Evolutionary conservation across 1,140 invertebrate species (phyloP).

Genomic region (Rhagoletis pomonella): DNA sequence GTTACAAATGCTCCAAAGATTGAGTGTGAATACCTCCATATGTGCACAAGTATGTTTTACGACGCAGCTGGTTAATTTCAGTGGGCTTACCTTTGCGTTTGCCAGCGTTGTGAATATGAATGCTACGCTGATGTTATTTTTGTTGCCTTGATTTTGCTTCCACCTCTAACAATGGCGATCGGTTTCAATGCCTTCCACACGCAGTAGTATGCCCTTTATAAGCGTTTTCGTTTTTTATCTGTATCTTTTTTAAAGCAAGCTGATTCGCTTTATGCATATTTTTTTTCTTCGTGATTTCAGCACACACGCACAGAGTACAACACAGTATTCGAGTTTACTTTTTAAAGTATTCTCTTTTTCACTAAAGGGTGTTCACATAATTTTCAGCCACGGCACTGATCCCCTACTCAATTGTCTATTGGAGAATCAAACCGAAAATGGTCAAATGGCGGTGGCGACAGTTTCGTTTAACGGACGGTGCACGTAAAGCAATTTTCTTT

Average conservation of each 20-base stretch:
- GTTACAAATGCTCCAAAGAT: neutral
- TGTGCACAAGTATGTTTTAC: neutral
- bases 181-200: slow-evolving; percentile 43
- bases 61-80: slow-evolving; percentile 28
- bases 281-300: neutral
- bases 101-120: slow-evolving; percentile 3
- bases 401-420: neutral
- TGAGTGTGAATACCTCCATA: neutral
- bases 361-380: slow-evolving; percentile 16
- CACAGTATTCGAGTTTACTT: neutral
- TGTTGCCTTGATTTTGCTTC: slow-evolving; percentile 38
- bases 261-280: neutral
- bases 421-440: neutral
- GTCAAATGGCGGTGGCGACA: slow-evolving; percentile 11
- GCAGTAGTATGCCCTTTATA: slow-evolving; percentile 27
- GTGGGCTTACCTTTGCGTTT: neutral
- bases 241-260: slow-evolving; percentile 18
- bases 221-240: neutral
- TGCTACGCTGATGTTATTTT: slow-evolving; percentile 48
- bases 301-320: slow-evolving; percentile 54
- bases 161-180: slow-evolving; percentile 17
- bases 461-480: neutral
- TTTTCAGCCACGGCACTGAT: neutral
- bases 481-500: neutral
- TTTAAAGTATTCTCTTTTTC: neutral